Conservation (phyloP, 2,888 invertebrate genomes). For the Cataglyphis rosenhaueri region DNA sequence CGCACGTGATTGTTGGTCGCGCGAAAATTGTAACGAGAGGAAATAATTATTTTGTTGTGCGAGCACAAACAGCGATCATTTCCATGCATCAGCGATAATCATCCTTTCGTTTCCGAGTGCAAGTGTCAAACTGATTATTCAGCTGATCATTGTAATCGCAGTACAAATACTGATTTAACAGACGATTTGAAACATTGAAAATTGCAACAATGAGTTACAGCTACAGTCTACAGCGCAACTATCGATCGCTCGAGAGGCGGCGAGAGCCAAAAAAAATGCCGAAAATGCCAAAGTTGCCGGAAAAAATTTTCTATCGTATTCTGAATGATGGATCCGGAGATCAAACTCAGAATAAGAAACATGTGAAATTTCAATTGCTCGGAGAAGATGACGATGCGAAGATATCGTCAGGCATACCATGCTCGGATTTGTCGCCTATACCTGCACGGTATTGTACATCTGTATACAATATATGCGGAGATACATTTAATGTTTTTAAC, state of each 20-base stretch:
- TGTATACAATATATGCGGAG: not conserved
- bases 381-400: slow-evolving; percentile 11
- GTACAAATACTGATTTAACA: not conserved
- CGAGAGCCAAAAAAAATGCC: slow-evolving; percentile 15
- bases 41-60: slow-evolving; percentile 33
- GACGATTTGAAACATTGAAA: not conserved
- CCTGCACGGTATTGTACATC: slow-evolving; percentile 42
- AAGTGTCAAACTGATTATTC: slow-evolving; percentile 4
- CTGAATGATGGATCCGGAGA: slow-evolving; percentile 5
- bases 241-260: slow-evolving; percentile 44
- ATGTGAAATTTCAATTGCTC: slow-evolving; percentile 39
- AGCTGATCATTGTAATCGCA: not conserved
- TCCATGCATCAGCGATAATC: slow-evolving; percentile 8
- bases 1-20: slow-evolving; percentile 5
- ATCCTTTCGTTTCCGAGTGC: not conserved
- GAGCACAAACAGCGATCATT: slow-evolving; percentile 23
- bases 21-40: slow-evolving; percentile 14
- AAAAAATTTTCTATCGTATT: slow-evolving; percentile 38
- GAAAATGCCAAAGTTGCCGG: slow-evolving; percentile 33
- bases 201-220: slow-evolving; percentile 28
- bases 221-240: slow-evolving; percentile 12
- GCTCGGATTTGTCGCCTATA: slow-evolving; percentile 25
- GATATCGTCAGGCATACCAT: not conserved
- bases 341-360: slow-evolving; percentile 11
- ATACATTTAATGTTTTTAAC: slow-evolving; percentile 9